Evolutionary conservation across 2,113 vertebrate species (phyloP).

Genomic region (Chinchilla lanigera): DNA sequence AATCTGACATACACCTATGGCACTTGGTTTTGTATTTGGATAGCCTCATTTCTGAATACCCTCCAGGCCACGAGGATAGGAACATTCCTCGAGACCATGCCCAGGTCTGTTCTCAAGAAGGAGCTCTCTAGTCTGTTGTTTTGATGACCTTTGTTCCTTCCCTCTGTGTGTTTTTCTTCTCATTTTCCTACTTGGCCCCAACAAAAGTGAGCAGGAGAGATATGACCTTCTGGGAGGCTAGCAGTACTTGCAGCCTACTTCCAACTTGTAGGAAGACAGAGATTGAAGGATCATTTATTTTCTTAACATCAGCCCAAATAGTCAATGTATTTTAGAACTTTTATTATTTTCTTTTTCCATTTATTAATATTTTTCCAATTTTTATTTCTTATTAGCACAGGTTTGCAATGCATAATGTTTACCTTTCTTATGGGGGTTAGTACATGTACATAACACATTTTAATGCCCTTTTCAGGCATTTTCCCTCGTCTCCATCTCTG

Average conservation of each 20-base stretch:
- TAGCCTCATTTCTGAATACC: not conserved
- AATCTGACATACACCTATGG: not conserved
- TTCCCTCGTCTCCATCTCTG: not conserved
- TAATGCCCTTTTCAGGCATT: not conserved
- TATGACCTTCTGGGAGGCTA: not conserved
- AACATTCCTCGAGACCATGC: not conserved
- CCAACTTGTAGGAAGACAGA: not conserved
- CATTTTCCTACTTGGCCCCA: not conserved
- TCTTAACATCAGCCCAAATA: not conserved
- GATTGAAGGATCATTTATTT: not conserved
- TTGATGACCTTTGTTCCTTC: constrained; percentile 7
- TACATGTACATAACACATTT: not conserved
- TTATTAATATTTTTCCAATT: not conserved
- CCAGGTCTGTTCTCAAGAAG: not conserved
- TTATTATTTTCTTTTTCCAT: not conserved
- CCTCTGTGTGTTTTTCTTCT: not conserved
- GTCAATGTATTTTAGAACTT: not conserved
- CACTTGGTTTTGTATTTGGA: not conserved
- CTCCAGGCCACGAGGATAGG: not conserved
- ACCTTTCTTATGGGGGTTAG: not conserved
- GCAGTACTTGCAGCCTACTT: not conserved
- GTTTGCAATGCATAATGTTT: not conserved
- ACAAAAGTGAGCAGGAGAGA: not conserved
- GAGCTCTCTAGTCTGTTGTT: not conserved
- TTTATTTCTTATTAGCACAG: not conserved